These are phyloP conservation scores for Lamellibrachia columna DNA, from an alignment of 2,888 invertebrate species.

Conservation along the genomic window DNA sequence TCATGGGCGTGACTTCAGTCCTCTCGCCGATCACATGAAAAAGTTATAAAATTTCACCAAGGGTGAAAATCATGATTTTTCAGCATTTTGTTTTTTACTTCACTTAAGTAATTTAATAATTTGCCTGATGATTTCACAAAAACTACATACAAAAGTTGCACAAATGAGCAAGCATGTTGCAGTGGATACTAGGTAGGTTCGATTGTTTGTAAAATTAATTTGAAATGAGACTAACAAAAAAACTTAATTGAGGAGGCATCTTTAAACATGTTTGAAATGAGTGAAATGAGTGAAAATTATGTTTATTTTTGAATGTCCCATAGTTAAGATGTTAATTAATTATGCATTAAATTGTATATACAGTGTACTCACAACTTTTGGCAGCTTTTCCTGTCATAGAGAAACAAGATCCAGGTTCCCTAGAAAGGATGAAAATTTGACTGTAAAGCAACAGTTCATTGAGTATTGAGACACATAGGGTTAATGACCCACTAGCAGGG, in stretches of 20 bases:
- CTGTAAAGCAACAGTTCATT: not conserved
- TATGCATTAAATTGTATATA: not conserved
- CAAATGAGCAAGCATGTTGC: no score
- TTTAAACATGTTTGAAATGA: not conserved
- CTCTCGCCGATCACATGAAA: no score
- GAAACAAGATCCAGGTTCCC: not conserved
- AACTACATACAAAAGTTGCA: no score
- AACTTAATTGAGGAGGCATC: not conserved
- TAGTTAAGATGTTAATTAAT: not conserved
- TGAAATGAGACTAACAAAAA: not conserved
- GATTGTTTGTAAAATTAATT: not conserved
- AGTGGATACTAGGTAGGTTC: no score
- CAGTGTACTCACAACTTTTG: not conserved
- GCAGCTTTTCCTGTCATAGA: not conserved
- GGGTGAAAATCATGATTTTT: no score
- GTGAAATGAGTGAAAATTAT: not conserved
- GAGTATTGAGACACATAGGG: not conserved
- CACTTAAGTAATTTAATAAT: no score
- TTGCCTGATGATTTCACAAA: no score
- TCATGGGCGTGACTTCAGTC: no score
- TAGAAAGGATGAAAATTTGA: not conserved
- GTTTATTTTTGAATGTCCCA: not conserved
- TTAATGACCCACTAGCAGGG: not conserved
- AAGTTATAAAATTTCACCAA: no score
- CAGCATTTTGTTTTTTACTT: no score